Base-by-base conservation (phyloP, 2,888 invertebrate species). In the Parnassius mnemosyne region DNA sequence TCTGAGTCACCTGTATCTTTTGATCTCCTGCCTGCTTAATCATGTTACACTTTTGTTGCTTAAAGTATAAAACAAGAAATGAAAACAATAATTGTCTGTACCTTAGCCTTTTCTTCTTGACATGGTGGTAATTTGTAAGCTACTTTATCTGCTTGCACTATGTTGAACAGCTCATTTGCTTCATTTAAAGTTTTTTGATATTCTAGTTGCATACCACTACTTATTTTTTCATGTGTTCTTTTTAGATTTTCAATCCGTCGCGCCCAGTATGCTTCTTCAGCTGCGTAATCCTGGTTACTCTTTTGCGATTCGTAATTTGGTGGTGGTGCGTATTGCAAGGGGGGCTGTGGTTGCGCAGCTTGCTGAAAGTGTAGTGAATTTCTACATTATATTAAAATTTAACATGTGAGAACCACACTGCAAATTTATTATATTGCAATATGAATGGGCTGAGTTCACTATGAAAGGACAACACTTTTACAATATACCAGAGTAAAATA, bases 91-190 rank as follows among this genome's bases (percentile, higher is more conserved):
- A 5, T 9, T 41, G 12, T 12, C 5, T 10, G 12, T 59, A 89
- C 91, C 86, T 90, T 90, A 52, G 85, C 82, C 73, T 90, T 91
- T 64, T 91, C 90, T 46, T 85, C 86, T 69, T 91, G 87, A 70
- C 91, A 91, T 60, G 91, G 91, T 60, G 88, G 83, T 62, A 87
- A 65, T 69, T 89, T 90, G 63, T 71, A 82, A 13, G 72, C 77
- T 64, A 83, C 66, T 80, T 86, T 87, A 66, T 90, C 84, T 68
- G 73, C 72, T 65, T 87, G 77, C 52, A 81, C 81, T 67, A 76
- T 43, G 56, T 84, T 78, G 72, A 89, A 91, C 58, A 91, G 69
- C 10, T 89, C 83, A 76, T 87, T 87, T 2, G 89, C 86, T 69
- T 90, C 87, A 63, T 90, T 86, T 61, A 91, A 71, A 52, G 89